Conservation (phyloP, 64 coral and sea anemone species). For the Pocillopora damicornis region DNA sequence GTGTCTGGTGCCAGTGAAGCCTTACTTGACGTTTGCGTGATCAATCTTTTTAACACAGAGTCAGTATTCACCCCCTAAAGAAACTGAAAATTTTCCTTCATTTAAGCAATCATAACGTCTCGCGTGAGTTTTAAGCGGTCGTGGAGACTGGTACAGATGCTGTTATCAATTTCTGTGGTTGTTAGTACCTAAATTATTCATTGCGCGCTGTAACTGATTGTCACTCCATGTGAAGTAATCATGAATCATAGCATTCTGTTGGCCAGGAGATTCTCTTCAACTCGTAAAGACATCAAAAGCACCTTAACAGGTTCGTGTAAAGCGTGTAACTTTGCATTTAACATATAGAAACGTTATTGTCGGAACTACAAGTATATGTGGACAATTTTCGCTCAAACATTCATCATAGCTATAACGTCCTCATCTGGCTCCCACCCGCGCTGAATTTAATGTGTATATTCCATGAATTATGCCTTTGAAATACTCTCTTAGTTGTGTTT, state of each 20-base stretch:
- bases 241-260: constrained; percentile 4
- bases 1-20: not conserved
- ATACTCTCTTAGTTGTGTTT: not conserved
- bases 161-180: too few species aligned
- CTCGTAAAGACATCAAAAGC: constrained; percentile 28
- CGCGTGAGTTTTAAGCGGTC: not conserved
- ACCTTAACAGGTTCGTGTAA: constrained; percentile 31
- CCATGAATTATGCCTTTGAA: not conserved
- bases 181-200: too few species aligned
- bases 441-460: not conserved
- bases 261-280: constrained; percentile 19
- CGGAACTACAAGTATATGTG: too few species aligned
- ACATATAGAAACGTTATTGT: not conserved
- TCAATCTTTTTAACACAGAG: not conserved
- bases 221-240: not conserved
- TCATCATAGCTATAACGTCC: not conserved
- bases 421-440: not conserved
- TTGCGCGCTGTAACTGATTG: too few species aligned
- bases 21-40: not conserved
- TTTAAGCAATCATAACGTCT: constrained; percentile 15
- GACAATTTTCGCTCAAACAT: not conserved
- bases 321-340: not conserved
- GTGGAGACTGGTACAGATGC: not conserved
- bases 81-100: not conserved
- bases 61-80: not conserved